Base-by-base conservation (phyloP, 2,113 vertebrate species). In the Tenrec ecaudatus region DNA sequence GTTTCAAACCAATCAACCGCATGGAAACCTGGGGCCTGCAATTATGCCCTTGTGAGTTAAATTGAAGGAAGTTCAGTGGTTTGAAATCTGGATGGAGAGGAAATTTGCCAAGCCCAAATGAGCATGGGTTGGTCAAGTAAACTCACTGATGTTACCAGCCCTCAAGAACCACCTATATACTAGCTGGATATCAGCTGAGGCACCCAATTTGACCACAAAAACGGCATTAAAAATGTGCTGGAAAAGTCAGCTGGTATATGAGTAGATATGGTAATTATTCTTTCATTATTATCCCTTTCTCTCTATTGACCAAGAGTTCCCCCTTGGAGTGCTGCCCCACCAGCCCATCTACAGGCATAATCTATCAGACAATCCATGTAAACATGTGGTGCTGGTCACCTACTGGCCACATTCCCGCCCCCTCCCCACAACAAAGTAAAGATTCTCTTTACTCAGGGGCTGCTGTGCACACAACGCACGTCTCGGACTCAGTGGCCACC, bases 1-100 rank as follows among this genome's bases (percentile, higher is more conserved):
- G 40, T 27, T 89, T 91, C 43, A 88, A 83, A 81, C 71, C 78
- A 43, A 57, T 60, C 31, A 88, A 36, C 64, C 58, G 94, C 22
- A 29, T n/a, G 36, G 33, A 83, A 87, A 89, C 27, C 22, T n/a
- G 92, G 89, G 27, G 60, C 25, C 47, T 96, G 73, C 80, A 90
- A 83, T n/a, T 11, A 43, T 86, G 92, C 95, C 71, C 40, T 76
- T 79, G 10, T 43, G 27, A 11, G 36, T 6, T 47, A 93, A 73
- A 36, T 14, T 75, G 58, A 86, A 95, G 88, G 85, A 81, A 93
- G 40, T 77, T 82, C 64, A 36, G 7, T 69, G 43, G 38, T 77
- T 88, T 82, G 20, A 71, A 87, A 77, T 88, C 73, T 88, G 29
- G 10, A 47, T 47, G 62, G 36, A 86, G 47, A 88, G 80, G 43